Evolutionary conservation across 1,140 invertebrate species (phyloP).

Genomic region (Cydia amplana): DNA sequence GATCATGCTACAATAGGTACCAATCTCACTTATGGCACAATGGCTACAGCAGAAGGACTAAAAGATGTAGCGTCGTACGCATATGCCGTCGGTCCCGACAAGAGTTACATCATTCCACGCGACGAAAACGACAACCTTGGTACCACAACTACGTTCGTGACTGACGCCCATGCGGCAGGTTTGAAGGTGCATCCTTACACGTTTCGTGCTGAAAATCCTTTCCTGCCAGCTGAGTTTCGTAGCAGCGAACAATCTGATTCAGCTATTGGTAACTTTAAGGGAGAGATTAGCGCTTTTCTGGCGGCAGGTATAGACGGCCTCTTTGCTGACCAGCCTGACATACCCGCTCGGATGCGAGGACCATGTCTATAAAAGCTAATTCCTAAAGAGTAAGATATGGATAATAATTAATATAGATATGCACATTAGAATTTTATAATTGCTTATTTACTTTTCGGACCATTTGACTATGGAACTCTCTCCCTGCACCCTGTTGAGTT

Average conservation of each 20-base stretch:
- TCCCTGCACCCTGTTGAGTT: too few relatives aligned
- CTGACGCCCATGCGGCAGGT: constrained; percentile 60
- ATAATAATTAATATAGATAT: too few relatives aligned
- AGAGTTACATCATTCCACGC: constrained; percentile 67
- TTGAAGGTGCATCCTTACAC: constrained; percentile 69
- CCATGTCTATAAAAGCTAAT: constrained; percentile 39
- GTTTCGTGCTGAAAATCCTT: constrained; percentile 66
- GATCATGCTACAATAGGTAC: constrained; percentile 56
- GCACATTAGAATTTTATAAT: too few relatives aligned
- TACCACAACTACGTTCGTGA: constrained; percentile 56
- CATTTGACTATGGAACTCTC: too few relatives aligned
- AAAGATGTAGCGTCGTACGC: constrained; percentile 64
- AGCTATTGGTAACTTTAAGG: constrained; percentile 53
- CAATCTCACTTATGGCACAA: constrained; percentile 57
- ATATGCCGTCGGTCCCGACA: constrained; percentile 64
- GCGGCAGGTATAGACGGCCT: constrained; percentile 62
- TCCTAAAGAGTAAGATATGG: background rate
- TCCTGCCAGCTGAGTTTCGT: constrained; percentile 57
- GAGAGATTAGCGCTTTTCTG: constrained; percentile 57
- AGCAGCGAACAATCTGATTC: constrained; percentile 40
- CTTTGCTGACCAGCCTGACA: constrained; percentile 66
- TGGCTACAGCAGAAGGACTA: constrained; percentile 61
- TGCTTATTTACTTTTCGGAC: too few relatives aligned
- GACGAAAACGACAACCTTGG: constrained; percentile 52
- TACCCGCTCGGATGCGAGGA: constrained; percentile 49